Evolutionary conservation across 2,113 vertebrate species (phyloP), one percentile per base, ranked within the genome.

Genomic region (Myanophis thanlyinensis): DNA sequence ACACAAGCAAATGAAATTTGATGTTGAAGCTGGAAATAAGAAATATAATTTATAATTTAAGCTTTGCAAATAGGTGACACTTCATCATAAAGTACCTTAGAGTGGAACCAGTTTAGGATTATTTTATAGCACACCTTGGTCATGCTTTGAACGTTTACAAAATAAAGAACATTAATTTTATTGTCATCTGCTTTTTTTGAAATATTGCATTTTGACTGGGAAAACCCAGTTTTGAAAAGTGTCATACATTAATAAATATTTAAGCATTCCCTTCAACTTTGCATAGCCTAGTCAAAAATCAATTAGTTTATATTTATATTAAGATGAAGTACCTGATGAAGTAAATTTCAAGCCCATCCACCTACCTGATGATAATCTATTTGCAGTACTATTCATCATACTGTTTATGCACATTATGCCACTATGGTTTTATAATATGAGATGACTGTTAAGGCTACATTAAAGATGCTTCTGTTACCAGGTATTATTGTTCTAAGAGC

Each of bases 41-140:
- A 94, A 94, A 40, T n/a, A 18, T 91, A 30, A 91, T 44, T 93
- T 87, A 47, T 5, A 85, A 67, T 67, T 67, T 40, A 85, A 89
- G 47, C 52, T 12, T 40, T 30, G 52, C 90, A 86, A 35, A 89
- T 91, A 40, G 52, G 0, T 91, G 0, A 90, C 12, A 53, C 85
- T 85, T 7, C 44, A 40, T 96, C 1, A 84, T 18, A 20, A 62
- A 59, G 92, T 10, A 13, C 93, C 94, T 89, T 53, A 90, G 47
- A 53, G 20, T 46, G 3, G 52, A 93, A 80, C 46, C 15, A 6
- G 1, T 25, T 91, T 40, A 51, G 88, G 80, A 84, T 3, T 88
- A 35, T 54, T 12, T 91, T 56, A 88, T n/a, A 87, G 18, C 47
- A 92, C 2, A 23, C 23, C 85, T 40, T 51, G 40, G 11, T 46